Conservation (phyloP, 2,113 vertebrate genomes). For the Scytalopus superciliaris region DNA sequence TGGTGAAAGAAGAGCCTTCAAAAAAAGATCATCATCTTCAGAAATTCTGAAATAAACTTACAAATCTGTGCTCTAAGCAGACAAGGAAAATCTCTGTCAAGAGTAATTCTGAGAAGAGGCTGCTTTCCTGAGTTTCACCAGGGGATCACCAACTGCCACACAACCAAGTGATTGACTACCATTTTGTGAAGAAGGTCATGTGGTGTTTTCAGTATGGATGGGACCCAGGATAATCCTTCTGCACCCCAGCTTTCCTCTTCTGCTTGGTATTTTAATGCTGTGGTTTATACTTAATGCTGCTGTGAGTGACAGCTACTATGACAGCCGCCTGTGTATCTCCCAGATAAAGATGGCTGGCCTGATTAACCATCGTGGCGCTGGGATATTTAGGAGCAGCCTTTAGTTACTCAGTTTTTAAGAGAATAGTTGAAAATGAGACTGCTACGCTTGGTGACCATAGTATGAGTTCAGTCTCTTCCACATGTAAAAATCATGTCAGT, state of each 20-base stretch:
- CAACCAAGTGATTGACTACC: neutral
- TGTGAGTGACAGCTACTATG: neutral
- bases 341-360: rapidly evolving
- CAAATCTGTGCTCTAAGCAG: neutral
- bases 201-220: neutral
- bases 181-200: neutral
- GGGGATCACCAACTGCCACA: rapidly evolving
- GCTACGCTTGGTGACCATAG: neutral
- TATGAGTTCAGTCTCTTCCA: neutral
- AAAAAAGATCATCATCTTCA: neutral
- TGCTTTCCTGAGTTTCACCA: neutral
- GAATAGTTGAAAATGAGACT: neutral
- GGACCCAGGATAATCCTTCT: neutral
- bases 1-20: neutral
- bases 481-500: rapidly evolving
- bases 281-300: neutral
- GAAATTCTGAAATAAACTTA: neutral
- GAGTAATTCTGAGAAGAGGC: neutral
- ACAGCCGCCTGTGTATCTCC: neutral
- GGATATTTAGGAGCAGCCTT: neutral
- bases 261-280: neutral
- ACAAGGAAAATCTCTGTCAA: neutral
- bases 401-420: neutral
- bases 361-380: rapidly evolving
- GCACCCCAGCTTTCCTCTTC: conserved; percentile 2